Evolutionary conservation across 1,140 invertebrate genomes (phyloP), one percentile per base, ranked within the genome.

Genomic region (Ostrea edulis): DNA sequence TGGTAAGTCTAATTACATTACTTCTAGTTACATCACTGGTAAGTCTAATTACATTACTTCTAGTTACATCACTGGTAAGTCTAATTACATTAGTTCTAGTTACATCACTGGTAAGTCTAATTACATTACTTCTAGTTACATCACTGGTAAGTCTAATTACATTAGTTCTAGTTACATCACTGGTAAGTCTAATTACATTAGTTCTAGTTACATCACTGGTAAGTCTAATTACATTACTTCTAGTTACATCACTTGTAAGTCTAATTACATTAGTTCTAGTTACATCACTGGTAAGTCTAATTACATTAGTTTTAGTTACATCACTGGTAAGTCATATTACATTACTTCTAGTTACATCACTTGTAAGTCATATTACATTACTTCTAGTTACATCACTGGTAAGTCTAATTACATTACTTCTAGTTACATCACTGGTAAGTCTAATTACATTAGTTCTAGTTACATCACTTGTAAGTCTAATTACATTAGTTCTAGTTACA

Each of bases 1-100:
- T 77, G 68, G 68, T 77, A 35, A 77, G 68, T 29, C 68, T 71
- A 35, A 82, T 12, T 29, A 11, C 29, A 5, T 8, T 52, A 44
- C 12, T 14, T 92, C 92, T 52, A 92, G 93, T 25, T 91, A 92
- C 12, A 87, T 92, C 25, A 92, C 91, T 90, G 90, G 90, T 81
- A 84, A 82, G 90, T 87, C 44, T 68, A 44, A 20, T 35, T 29
- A 65, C 62, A 68, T 1, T 82, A 20, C 20, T 81, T 54, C 52
- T 20, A 14, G 20, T 58, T 17, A 29, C 8, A 7, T 20, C 12
- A 62, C 14, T 62, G 12, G 17, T 62, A 62, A 62, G 55, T 58
- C 55, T 58, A 14, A 58, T 55, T n/a, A n/a, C n/a, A n/a, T n/a
- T n/a, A n/a, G n/a, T n/a, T n/a, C n/a, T n/a, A n/a, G n/a, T n/a